Evolutionary conservation across 2,113 vertebrate genomes (phyloP).

Genomic region (Microtus richardsoni): DNA sequence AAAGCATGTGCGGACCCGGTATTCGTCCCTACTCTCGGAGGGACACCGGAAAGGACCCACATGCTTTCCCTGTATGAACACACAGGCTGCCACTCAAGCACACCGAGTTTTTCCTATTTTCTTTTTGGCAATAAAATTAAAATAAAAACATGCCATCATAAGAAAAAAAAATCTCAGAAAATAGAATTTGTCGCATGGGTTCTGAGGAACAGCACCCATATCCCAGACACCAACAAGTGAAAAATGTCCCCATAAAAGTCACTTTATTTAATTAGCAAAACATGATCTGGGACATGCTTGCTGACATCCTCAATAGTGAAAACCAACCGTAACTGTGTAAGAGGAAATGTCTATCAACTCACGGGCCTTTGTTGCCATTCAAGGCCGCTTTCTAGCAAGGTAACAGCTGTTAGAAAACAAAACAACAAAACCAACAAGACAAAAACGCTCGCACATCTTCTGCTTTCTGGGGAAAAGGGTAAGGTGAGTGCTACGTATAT

Average conservation of each 20-base stretch:
- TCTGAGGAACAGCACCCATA: conserved; percentile 41
- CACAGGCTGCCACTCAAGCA: not conserved
- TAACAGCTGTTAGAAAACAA: conserved; percentile 45
- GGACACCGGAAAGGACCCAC: not conserved
- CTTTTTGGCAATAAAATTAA: not conserved
- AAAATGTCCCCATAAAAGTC: conserved; percentile 76
- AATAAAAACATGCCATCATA: not conserved
- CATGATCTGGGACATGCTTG: conserved; percentile 68
- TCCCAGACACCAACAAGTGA: not conserved
- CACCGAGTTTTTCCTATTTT: not conserved
- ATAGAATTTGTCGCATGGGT: conserved; percentile 19
- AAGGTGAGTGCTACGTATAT: conserved; percentile 48
- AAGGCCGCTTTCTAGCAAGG: conserved; percentile 70
- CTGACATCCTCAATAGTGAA: conserved; percentile 80
- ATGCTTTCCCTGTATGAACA: not conserved
- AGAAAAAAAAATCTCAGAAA: conserved; percentile 25
- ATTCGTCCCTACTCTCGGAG: not conserved
- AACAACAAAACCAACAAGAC: not conserved
- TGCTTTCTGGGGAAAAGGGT: not conserved
- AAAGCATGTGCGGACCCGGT: conserved; percentile 3
- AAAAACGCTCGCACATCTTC: conserved; percentile 33
- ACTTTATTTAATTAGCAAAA: conserved; percentile 82
- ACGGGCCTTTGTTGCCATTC: conserved; percentile 63
- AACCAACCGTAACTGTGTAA: conserved; percentile 74
- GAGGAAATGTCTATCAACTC: conserved; percentile 77